Evolutionary conservation across 2,797 vertebrate genomes (phyloP).

Genomic region (Muscicapa comitata): DNA sequence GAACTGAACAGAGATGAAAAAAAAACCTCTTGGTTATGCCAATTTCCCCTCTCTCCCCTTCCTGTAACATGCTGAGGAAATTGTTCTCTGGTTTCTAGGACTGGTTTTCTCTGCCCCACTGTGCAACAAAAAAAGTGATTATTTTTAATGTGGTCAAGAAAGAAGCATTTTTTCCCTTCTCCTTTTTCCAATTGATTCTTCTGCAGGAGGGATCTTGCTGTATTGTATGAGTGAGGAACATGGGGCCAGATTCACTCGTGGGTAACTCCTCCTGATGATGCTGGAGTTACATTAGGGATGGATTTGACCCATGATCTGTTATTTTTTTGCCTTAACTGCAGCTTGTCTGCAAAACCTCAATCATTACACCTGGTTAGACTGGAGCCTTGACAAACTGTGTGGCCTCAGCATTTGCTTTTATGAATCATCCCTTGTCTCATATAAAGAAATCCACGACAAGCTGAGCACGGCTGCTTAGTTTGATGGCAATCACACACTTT

Average conservation of each 20-base stretch:
- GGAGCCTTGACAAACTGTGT: slow-evolving; percentile 66
- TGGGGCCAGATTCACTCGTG: background rate
- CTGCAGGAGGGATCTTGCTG: background rate
- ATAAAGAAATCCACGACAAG: slow-evolving; percentile 60
- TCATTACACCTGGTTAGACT: slow-evolving; percentile 63
- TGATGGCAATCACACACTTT: slow-evolving; percentile 60
- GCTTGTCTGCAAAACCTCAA: slow-evolving; percentile 50
- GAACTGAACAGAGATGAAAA: background rate
- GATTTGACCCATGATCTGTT: slow-evolving; percentile 35
- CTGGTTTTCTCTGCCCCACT: slow-evolving; percentile 2
- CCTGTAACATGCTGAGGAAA: background rate
- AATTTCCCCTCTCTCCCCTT: background rate
- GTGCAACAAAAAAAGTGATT: slow-evolving; percentile 31
- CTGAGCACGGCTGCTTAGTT: slow-evolving; percentile 50
- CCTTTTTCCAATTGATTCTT: slow-evolving; percentile 14
- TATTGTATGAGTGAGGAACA: background rate
- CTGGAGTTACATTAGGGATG: slow-evolving; percentile 31
- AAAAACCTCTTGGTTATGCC: background rate
- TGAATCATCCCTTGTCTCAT: slow-evolving; percentile 54
- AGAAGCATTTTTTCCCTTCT: background rate
- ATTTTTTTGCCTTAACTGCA: slow-evolving; percentile 29
- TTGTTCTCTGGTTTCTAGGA: background rate
- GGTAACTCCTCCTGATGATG: slow-evolving; percentile 8
- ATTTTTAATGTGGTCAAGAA: slow-evolving; percentile 35
- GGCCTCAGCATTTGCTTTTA: slow-evolving; percentile 60